Percentiles rank a stretch among this genome's conserved stretches.
Evolutionary conservation across 2,797 vertebrate species (phyloP).

Genomic region (Todus mexicanus): DNA sequence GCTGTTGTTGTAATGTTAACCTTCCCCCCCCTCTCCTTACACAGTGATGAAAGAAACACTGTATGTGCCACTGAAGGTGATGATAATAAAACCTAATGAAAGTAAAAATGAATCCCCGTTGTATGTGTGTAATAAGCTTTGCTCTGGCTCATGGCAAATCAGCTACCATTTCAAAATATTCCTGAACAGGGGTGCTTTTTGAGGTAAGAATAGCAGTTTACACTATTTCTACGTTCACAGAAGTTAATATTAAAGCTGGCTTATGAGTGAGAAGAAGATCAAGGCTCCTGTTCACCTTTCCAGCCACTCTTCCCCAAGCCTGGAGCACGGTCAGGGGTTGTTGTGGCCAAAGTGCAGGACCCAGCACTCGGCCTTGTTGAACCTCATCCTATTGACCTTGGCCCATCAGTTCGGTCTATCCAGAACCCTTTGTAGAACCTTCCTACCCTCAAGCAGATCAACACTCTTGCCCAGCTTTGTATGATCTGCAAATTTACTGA

Average conservation of each 20-base stretch:
- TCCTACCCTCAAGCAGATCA: too few species aligned
- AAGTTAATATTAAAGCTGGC: neutral
- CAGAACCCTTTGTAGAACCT: too few species aligned
- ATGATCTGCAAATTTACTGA: neutral
- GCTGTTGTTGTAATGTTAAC: neutral
- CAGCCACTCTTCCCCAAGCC: neutral
- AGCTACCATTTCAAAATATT: neutral
- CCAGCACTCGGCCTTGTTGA: neutral
- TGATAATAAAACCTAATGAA: constrained; percentile 28
- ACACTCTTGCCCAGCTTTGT: too few species aligned
- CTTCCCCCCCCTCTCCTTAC: too few species aligned
- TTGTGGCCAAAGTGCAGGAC: neutral
- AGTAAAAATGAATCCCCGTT: neutral
- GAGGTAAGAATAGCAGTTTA: neutral
- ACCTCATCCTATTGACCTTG: too few species aligned
- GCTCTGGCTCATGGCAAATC: neutral
- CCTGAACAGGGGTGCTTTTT: neutral
- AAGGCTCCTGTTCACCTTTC: neutral
- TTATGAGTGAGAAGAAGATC: neutral
- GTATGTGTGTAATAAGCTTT: neutral
- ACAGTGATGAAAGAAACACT: neutral
- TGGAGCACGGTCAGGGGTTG: fast-evolving
- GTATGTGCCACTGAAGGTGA: constrained; percentile 19
- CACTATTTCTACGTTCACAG: neutral
- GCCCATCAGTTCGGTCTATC: too few species aligned